These are phyloP conservation scores for Atlantisia rogersi DNA, from an alignment of 2,113 vertebrate genomes.

Conservation along the genomic window DNA sequence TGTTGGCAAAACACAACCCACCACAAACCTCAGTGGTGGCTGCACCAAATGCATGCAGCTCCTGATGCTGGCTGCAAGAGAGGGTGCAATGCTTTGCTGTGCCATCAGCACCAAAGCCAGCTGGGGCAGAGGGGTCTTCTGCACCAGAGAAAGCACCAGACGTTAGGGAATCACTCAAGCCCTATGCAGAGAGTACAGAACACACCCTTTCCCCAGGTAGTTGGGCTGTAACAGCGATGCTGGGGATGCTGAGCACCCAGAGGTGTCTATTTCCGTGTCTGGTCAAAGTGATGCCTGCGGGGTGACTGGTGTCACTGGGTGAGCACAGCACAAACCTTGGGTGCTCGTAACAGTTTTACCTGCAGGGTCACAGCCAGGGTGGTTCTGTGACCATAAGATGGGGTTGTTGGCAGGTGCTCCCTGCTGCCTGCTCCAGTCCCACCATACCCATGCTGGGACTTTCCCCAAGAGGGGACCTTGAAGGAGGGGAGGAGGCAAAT, in stretches of 20 bases:
- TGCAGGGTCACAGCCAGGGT: accelerated
- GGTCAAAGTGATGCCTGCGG: accelerated
- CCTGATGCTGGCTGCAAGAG: accelerated
- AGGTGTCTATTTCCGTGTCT: neutral
- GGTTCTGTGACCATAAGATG: accelerated
- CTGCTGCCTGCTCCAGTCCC: neutral
- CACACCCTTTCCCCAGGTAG: neutral
- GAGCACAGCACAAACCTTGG: accelerated
- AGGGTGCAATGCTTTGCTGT: neutral
- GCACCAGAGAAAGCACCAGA: accelerated
- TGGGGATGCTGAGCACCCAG: accelerated
- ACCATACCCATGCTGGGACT: neutral
- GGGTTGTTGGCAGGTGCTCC: neutral
- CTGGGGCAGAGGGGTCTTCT: neutral
- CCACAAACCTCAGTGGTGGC: neutral
- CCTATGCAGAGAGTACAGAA: accelerated
- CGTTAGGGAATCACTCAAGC: accelerated
- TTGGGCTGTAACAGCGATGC: accelerated
- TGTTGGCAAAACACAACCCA: neutral
- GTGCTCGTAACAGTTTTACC: accelerated
- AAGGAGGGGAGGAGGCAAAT: neutral
- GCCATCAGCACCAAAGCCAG: accelerated
- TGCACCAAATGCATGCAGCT: accelerated
- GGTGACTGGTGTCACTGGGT: accelerated
- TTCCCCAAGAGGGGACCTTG: accelerated